Percentiles rank a stretch among this genome's conserved stretches.
phyloP scores from a whole-genome alignment of 1,140 invertebrate genomes.

The Orius insidiosus region DNA sequence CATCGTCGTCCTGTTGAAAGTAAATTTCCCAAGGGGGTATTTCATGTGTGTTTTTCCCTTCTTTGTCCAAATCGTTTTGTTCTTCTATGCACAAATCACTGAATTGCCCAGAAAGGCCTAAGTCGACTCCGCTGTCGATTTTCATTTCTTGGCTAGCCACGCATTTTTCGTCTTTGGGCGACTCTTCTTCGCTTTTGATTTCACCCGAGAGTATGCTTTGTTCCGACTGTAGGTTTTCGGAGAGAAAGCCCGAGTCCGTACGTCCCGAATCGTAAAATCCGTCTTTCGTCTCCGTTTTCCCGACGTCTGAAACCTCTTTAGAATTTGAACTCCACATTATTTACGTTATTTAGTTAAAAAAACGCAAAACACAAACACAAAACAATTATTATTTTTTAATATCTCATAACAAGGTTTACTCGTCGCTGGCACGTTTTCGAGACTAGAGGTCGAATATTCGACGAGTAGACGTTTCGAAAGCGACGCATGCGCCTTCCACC shows the following conservation, averaged over 20 bases:
- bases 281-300: neutral
- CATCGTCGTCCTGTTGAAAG: conserved; percentile 46
- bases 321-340: too few species aligned
- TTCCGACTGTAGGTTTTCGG: conserved; percentile 28
- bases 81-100: conserved; percentile 14
- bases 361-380: too few species aligned
- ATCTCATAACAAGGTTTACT: too few species aligned
- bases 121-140: conserved; percentile 33
- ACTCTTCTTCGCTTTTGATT: conserved; percentile 9
- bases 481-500: too few species aligned
- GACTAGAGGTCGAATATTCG: too few species aligned
- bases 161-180: conserved; percentile 6
- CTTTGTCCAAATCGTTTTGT: neutral
- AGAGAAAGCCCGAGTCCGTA: conserved; percentile 35
- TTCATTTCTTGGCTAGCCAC: conserved; percentile 24
- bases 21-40: conserved; percentile 34
- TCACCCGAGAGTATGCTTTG: conserved; percentile 18
- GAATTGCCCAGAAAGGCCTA: conserved; percentile 27
- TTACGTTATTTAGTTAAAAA: too few species aligned
- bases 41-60: conserved; percentile 15
- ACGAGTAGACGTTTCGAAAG: too few species aligned
- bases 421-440: too few species aligned
- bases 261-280: conserved; percentile 23
- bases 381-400: too few species aligned
- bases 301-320: too few species aligned